Base-by-base conservation (phyloP, 2,797 vertebrate species). In the Helarctos malayanus region DNA sequence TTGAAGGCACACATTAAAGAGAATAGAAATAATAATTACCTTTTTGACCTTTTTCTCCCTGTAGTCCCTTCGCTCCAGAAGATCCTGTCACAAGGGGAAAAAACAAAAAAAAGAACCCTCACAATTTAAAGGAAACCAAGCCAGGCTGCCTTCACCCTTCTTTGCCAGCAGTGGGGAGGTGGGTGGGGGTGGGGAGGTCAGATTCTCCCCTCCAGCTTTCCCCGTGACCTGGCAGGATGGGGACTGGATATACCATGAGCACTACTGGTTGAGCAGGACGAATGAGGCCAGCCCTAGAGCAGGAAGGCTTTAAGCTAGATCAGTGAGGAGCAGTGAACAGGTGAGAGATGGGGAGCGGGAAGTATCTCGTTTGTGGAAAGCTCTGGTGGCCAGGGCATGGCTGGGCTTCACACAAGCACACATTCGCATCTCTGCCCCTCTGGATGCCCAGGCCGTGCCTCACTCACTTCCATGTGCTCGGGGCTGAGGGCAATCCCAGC, bases 41-140 rank as follows among this genome's bases (percentile, higher is more conserved):
- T 97, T 84, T 83, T 79, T 97, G 32, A 38, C 97, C 98, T n/a
- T 92, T 86, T 27, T 92, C 65, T 94, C 98, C 96, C 56, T 95
- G 94, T 75, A 13, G 27, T 87, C 97, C 98, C 90, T 86, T 45
- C 0, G 4, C 35, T 21, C 98, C 97, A n/a, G 94, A 0, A 52
- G 95, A 92, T 29, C 97, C 98, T 98, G 84, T 80, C 11, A 59
- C 5, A 45, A 94, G 69, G 68, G 93, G 54, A 27, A 4, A 2
- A 13, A n/a, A 65, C 25, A 61, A 65, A 65, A 32, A 32, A 32
- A 63, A 63, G 61, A 65, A 65, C 27, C 3, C 23, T 10, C 35
- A 86, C 3, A 49, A 12, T 81, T 35, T 68, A 41, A 87, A 76
- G 52, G 57, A 54, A 79, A 35, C 4, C 35, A 7, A 68, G 49